Base-by-base conservation (phyloP, 1,140 invertebrate species). In the Periplaneta americana region DNA sequence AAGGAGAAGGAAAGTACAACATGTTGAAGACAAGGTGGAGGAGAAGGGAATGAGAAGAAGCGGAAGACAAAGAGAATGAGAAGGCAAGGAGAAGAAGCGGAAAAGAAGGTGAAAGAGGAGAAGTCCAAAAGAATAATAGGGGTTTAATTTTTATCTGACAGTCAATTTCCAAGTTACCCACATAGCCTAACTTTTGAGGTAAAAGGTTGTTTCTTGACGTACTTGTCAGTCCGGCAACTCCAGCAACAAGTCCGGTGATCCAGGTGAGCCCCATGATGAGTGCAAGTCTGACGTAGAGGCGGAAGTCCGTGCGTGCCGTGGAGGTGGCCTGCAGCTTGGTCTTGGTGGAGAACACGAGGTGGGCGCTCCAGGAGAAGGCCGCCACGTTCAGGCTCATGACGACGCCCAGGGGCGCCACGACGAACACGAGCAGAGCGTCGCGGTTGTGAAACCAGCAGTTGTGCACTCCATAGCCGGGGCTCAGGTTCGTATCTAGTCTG, bases 251-350 rank as follows among this genome's bases (percentile, higher is more conserved):
- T 22, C 91, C 91, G n/a, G 88, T 81, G 22, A 89, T 86, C 91
- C 91, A 92, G 5, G 89, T 88, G 9, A 92, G 82, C 10, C 91
- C 91, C 88, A 90, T 90, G n/a, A 91, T 83, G 9, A 90, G 80
- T 31, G 88, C 88, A 82, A 93, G 87, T n/a, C 91, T 87, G 36
- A 91, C 84, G 85, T 93, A 93, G 22, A 93, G 85, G 79, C 90
- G 88, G 83, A 88, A 88, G 79, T 87, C 83, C 82, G 85, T 85
- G 83, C 86, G 83, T 80, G 86, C 83, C 84, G 39, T 48, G 0
- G 39, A 48, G 5, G 6, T 9, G n/a, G 17, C 22, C 22, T 48
- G 17, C 15, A 48, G 17, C 15, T 18, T 9, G 13, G 15, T 18
- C 39, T 48, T 48, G 10, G 39, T 48, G 17, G 39, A 48, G 78